Evolutionary conservation across 1,140 invertebrate species (phyloP).

Genomic region (Musca vetustissima): DNA sequence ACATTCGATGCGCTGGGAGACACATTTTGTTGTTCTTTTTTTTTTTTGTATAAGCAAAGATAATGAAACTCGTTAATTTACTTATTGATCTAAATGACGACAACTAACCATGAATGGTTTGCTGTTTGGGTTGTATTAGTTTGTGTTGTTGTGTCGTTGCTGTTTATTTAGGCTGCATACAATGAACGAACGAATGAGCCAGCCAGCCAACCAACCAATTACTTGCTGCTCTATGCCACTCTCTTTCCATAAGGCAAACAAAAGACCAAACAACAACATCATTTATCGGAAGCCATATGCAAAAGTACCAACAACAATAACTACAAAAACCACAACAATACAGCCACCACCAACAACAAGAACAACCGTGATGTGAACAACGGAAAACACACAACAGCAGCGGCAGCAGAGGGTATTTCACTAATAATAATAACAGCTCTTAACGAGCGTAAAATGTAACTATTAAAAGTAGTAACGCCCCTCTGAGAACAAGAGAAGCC

Average conservation of each 20-base stretch:
- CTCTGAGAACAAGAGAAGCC: slow-evolving; percentile 2
- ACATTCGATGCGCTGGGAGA: too few relatives aligned
- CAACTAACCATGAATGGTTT: slow-evolving; percentile 11
- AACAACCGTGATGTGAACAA: not conserved
- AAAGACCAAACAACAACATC: not conserved
- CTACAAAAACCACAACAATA: too few relatives aligned
- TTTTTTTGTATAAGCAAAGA: slow-evolving; percentile 3
- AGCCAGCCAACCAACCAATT: slow-evolving; percentile 8
- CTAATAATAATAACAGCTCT: slow-evolving; percentile 5
- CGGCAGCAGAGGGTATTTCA: slow-evolving; percentile 4
- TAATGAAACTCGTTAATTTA: slow-evolving; percentile 19
- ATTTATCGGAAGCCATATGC: slow-evolving; percentile 25
- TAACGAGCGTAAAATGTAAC: slow-evolving; percentile 22
- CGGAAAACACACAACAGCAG: too few relatives aligned
- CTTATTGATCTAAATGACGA: slow-evolving; percentile 14
- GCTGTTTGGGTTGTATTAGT: too few relatives aligned
- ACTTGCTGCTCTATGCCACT: not conserved
- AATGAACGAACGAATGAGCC: not conserved
- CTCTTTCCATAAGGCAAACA: not conserved
- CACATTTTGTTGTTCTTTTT: too few relatives aligned
- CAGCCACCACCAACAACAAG: not conserved
- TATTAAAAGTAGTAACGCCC: slow-evolving; percentile 17
- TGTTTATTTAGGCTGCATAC: slow-evolving; percentile 7
- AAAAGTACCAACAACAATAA: slow-evolving; percentile 23
- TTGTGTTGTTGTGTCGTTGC: too few relatives aligned